These are phyloP conservation scores for Helicorthomorpha holstii DNA, from an alignment of 1,140 invertebrate species.

Conservation along the genomic window DNA sequence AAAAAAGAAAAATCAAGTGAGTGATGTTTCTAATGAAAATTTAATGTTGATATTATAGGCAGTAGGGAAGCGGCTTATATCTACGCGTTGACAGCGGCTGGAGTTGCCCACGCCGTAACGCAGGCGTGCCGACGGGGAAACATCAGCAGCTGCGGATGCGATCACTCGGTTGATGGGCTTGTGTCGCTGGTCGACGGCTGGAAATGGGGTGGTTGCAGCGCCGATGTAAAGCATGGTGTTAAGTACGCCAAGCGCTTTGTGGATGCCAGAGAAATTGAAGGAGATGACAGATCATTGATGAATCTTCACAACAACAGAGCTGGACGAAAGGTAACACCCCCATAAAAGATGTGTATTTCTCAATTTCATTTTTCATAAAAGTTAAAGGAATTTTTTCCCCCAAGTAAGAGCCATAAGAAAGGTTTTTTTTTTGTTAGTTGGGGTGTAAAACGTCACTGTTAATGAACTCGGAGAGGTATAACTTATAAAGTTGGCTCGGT, in stretches of 20 bases:
- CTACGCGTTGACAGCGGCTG: slow-evolving; percentile 76
- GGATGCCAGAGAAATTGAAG: slow-evolving; percentile 63
- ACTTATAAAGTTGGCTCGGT: no score
- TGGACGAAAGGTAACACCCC: slow-evolving; percentile 60
- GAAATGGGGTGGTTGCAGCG: slow-evolving; percentile 79
- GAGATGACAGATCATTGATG: slow-evolving; percentile 73
- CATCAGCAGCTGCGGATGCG: slow-evolving; percentile 72
- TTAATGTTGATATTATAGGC: slow-evolving; percentile 14
- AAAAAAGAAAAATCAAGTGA: no score
- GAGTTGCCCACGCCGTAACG: slow-evolving; percentile 75
- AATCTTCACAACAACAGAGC: slow-evolving; percentile 94
- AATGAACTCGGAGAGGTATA: no score
- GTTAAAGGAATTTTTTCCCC: no score
- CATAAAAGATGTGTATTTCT: no score
- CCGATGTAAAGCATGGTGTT: slow-evolving; percentile 57
- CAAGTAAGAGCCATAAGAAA: no score
- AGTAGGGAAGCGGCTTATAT: slow-evolving; percentile 81
- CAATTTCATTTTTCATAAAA: no score
- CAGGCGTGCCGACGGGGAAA: slow-evolving; percentile 76
- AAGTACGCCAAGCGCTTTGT: slow-evolving; percentile 61
- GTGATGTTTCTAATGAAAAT: no score
- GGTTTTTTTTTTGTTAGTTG: no score
- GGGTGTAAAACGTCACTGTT: no score
- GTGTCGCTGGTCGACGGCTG: slow-evolving; percentile 29
- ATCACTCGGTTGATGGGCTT: slow-evolving; percentile 24